Conservation (phyloP, 2,797 vertebrate species). For the Malacoraja senta region DNA sequence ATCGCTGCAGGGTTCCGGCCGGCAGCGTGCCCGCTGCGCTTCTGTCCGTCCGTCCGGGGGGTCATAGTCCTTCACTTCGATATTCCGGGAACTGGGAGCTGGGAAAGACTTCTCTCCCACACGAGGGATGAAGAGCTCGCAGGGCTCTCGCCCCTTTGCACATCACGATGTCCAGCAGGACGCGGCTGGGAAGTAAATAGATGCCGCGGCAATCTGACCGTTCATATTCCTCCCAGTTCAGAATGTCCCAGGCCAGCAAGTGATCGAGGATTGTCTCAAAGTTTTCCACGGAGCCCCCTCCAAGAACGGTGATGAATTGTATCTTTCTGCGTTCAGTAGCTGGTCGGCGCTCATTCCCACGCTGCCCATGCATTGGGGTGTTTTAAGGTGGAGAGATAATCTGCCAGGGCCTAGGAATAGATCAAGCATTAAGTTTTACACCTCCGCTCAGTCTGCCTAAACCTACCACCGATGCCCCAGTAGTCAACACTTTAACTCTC, state of each 20-base stretch:
- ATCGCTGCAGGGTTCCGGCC: slow-evolving; percentile 51
- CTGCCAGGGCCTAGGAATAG: neutral
- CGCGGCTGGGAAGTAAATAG: slow-evolving; percentile 56
- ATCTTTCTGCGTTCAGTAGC: slow-evolving; percentile 60
- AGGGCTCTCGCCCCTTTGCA: slow-evolving; percentile 60
- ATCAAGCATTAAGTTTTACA: neutral
- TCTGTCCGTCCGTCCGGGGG: slow-evolving; percentile 39
- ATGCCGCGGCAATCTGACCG: slow-evolving; percentile 51
- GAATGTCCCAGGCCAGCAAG: slow-evolving; percentile 61
- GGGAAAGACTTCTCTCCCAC: slow-evolving; percentile 53
- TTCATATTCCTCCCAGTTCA: slow-evolving; percentile 76
- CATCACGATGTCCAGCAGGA: slow-evolving; percentile 64
- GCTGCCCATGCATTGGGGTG: slow-evolving; percentile 32
- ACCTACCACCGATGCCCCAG: too few species aligned
- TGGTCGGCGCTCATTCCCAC: slow-evolving; percentile 59
- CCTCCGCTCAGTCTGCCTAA: too few species aligned
- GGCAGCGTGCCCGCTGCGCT: slow-evolving; percentile 41
- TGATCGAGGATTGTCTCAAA: slow-evolving; percentile 69
- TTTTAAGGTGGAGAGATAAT: neutral
- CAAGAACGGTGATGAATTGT: slow-evolving; percentile 59
- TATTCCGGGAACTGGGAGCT: slow-evolving; percentile 45
- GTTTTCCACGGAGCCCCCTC: slow-evolving; percentile 60
- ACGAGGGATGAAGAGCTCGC: slow-evolving; percentile 55
- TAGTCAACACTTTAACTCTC: too few species aligned
- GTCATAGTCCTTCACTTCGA: slow-evolving; percentile 44